Evolutionary conservation across 2,113 vertebrate genomes (phyloP).

Genomic region (Chaetorhynchus papuensis): DNA sequence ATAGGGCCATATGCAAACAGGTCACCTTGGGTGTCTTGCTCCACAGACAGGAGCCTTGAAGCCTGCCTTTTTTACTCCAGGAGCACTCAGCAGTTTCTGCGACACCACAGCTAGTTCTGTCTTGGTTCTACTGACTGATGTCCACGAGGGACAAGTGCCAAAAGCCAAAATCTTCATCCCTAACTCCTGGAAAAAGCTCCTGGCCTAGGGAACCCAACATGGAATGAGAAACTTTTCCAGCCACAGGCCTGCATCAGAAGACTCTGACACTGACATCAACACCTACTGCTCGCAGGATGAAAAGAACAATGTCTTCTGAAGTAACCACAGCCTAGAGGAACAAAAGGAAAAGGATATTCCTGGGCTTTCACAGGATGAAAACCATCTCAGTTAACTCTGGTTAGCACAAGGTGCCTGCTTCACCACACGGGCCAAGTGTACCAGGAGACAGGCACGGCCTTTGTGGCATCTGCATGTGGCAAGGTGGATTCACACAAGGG

Average conservation of each 20-base stretch:
- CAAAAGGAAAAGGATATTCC: not conserved
- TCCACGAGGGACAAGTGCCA: not conserved
- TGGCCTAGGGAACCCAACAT: not conserved
- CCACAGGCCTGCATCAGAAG: not conserved
- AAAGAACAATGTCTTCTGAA: not conserved
- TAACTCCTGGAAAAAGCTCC: not conserved
- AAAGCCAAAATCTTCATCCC: not conserved
- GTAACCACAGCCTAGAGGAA: not conserved
- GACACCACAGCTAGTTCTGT: not conserved
- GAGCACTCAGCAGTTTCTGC: not conserved
- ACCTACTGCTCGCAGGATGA: not conserved
- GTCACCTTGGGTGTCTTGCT: not conserved
- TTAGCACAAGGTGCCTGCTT: not conserved
- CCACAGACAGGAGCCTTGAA: not conserved
- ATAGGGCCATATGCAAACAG: not conserved
- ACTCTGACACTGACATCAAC: not conserved
- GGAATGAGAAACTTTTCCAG: not conserved
- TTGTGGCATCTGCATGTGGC: rapidly evolving
- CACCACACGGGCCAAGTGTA: rapidly evolving
- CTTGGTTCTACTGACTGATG: not conserved
- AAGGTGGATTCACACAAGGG: not conserved
- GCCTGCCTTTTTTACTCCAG: not conserved
- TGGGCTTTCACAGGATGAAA: not conserved
- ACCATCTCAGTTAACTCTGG: not conserved
- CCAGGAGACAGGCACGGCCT: not conserved